A percentile compares a stretch with the other conserved stretches of the same genome.
These are phyloP conservation scores for Zelleria hepariella DNA, from an alignment of 2,888 invertebrate genomes.

Conservation along the genomic window DNA sequence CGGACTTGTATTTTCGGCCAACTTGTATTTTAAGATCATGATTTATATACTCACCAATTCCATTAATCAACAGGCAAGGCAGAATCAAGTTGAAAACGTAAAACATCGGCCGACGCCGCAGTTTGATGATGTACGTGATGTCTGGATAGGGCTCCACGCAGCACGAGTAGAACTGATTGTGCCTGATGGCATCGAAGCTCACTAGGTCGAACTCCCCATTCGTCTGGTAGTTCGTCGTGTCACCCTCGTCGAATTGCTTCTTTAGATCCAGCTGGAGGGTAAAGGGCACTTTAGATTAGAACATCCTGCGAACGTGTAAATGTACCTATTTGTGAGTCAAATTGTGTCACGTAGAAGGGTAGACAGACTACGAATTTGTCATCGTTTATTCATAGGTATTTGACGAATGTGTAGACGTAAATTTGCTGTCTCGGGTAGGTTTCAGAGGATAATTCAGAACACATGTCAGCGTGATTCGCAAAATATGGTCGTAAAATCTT, in stretches of 20 bases:
- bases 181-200: conserved; percentile 80
- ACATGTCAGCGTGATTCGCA: background rate
- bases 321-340: background rate
- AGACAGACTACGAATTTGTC: background rate
- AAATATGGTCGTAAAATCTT: background rate
- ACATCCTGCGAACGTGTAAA: background rate
- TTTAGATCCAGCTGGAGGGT: conserved; percentile 77
- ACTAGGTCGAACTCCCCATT: conserved; percentile 91
- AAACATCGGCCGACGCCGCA: conserved; percentile 84
- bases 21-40: no score
- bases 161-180: conserved; percentile 83
- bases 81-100: conserved; percentile 89
- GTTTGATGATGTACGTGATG: conserved; percentile 84
- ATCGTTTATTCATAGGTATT: background rate
- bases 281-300: background rate
- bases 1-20: no score
- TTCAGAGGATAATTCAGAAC: background rate
- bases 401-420: background rate
- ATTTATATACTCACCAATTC: conserved; percentile 81
- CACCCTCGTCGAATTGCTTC: conserved; percentile 84
- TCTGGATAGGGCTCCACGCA: conserved; percentile 88
- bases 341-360: background rate
- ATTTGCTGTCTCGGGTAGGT: no score
- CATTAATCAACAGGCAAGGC: conserved; percentile 87
- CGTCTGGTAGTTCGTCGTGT: conserved; percentile 90